Base-by-base conservation (phyloP, 2,113 vertebrate species). In the Lipophrys pholis region DNA sequence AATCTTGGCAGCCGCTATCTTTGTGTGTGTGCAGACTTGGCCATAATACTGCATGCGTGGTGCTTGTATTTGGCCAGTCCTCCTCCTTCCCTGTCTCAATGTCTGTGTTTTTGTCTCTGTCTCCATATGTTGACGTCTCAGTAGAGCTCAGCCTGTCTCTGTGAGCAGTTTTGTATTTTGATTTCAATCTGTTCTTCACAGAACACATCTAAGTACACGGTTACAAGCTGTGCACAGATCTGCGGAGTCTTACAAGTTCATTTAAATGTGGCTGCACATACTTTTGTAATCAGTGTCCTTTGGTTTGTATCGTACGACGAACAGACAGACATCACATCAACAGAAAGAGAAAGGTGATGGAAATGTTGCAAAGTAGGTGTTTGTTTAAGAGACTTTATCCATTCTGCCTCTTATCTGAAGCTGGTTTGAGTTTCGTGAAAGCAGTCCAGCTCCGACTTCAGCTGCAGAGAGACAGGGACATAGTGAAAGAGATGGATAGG, bases 401-500 rank as follows among this genome's bases (percentile, higher is more conserved):
- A 42, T 58, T 81, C 71, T 61, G 66, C 70, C 65, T 81, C 71
- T 83, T 79, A 87, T 89, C 87, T 79, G 16, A 50, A 81, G 65
- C 45, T 65, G 73, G 52, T 71, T 48, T 67, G 55, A 70, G 62
- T 55, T 71, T 45, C 40, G n/a, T 65, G 63, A 55, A 81, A 81
- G 66, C 50, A 8, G 21, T 75, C 85, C 78, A 78, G 72, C 65
- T 72, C 84, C 62, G 72, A 81, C 77, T 78, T 84, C 72, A 85
- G 60, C 66, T 79, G 42, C 59, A 43, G 72, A 78, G 64, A 85
- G 68, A 63, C 52, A 7, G 42, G 55, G 69, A 74, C 77, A 58
- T 11, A 12, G 68, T 82, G 80, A 78, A 84, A 65, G 77, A 84
- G 77, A 88, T 77, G 83, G 82, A 84, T 83, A 11, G 74, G 83